Conservation (phyloP, 2,797 vertebrate species). For the Eptatretus atami region DNA sequence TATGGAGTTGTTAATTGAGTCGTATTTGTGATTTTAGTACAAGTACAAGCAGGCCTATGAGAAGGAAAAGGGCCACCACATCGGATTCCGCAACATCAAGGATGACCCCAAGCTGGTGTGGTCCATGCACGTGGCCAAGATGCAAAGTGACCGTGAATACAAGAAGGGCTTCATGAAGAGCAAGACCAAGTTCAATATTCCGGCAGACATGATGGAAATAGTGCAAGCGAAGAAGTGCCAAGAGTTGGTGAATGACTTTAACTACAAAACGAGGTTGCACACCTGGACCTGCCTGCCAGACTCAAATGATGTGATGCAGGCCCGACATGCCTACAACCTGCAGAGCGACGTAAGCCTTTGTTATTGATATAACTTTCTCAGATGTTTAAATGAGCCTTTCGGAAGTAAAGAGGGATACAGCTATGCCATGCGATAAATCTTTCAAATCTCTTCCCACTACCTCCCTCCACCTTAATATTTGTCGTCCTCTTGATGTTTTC, state of each 20-base stretch:
- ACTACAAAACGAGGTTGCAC: conserved; percentile 45
- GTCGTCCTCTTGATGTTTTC: too few relatives aligned
- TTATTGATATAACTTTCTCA: too few relatives aligned
- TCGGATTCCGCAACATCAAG: conserved; percentile 23
- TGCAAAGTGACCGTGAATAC: conserved; percentile 32
- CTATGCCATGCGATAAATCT: too few relatives aligned
- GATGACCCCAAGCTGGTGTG: conserved; percentile 40
- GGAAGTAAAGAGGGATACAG: too few relatives aligned
- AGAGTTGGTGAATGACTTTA: conserved; percentile 38
- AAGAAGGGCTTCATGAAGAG: conserved; percentile 47
- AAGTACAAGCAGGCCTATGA: conserved; percentile 44
- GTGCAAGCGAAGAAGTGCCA: conserved; percentile 46
- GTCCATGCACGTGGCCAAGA: conserved; percentile 29
- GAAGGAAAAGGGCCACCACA: conserved; percentile 41
- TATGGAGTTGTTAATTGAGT: too few relatives aligned
- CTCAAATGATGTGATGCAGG: conserved; percentile 52
- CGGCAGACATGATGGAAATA: conserved; percentile 38
- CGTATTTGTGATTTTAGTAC: conserved; percentile 18
- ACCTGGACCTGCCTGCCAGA: conserved; percentile 64
- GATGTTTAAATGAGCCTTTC: too few relatives aligned
- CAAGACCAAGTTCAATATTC: conserved; percentile 38
- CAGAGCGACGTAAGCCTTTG: conserved; percentile 21
- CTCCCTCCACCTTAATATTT: too few relatives aligned
- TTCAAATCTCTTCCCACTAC: too few relatives aligned
- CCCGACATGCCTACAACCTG: conserved; percentile 41